Evolutionary conservation across 2,797 vertebrate species (phyloP).

Genomic region (Clangula hyemalis): DNA sequence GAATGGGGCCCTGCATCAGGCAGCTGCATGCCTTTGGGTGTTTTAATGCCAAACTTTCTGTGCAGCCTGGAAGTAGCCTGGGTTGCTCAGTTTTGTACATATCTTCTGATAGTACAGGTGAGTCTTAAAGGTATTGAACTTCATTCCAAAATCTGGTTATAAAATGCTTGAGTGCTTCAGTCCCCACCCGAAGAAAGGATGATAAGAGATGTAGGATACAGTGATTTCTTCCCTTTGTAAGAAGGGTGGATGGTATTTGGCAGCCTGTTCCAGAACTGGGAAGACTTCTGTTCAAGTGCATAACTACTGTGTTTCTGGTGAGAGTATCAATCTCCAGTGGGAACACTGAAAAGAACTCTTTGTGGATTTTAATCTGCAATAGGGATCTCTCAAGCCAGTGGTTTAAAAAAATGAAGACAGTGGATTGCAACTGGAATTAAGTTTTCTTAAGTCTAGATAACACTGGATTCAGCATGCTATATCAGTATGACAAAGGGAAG

Average conservation of each 20-base stretch:
- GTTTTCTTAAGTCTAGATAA: slow-evolving; percentile 16
- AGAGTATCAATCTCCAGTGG: not conserved
- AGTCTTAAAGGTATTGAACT: not conserved
- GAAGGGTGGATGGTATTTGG: too few relatives aligned
- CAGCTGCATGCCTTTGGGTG: not conserved
- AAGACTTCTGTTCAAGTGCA: not conserved
- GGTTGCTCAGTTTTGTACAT: not conserved
- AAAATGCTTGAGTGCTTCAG: not conserved
- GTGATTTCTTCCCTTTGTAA: not conserved
- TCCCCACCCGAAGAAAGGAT: not conserved
- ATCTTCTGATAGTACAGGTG: not conserved
- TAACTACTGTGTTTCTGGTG: not conserved
- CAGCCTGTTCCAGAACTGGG: not conserved
- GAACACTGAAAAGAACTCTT: not conserved
- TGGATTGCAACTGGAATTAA: slow-evolving; percentile 17
- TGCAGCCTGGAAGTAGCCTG: not conserved
- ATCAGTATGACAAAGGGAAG: not conserved
- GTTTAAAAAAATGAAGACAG: not conserved
- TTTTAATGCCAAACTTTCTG: not conserved
- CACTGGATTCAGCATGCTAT: not conserved
- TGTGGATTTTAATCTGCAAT: not conserved
- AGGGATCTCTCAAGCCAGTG: not conserved
- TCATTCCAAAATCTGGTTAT: not conserved
- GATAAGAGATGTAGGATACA: not conserved
- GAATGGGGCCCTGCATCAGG: not conserved